These are phyloP conservation scores for Scylla paramamosain DNA, from an alignment of 1,140 invertebrate species.

Conservation along the genomic window DNA sequence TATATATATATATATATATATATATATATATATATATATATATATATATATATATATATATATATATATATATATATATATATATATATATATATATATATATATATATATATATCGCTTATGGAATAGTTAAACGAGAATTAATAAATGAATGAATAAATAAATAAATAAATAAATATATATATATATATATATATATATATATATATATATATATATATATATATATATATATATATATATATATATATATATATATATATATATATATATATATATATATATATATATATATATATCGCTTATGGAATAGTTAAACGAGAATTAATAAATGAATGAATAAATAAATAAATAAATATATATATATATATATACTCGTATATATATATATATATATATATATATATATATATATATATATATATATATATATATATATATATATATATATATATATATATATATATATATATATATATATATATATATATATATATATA, in stretches of 20 bases:
- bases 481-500: too few relatives aligned
- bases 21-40: too few relatives aligned
- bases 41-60: background rate
- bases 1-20: too few relatives aligned
- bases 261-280: slow-evolving; percentile 31
- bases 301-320: too few relatives aligned
- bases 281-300: too few relatives aligned
- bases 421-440: background rate
- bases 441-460: background rate
- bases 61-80: background rate
- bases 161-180: background rate
- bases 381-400: slow-evolving; percentile 38
- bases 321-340: too few relatives aligned
- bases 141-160: too few relatives aligned
- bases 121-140: too few relatives aligned
- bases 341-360: too few relatives aligned
- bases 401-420: background rate
- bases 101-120: too few relatives aligned
- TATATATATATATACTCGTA: slow-evolving; percentile 43
- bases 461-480: too few relatives aligned
- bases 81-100: background rate
- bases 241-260: slow-evolving; percentile 18
- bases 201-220: background rate
- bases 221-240: background rate
- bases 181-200: background rate